phyloP scores from a whole-genome alignment of 2,113 vertebrate species.

The Mus pahari region DNA sequence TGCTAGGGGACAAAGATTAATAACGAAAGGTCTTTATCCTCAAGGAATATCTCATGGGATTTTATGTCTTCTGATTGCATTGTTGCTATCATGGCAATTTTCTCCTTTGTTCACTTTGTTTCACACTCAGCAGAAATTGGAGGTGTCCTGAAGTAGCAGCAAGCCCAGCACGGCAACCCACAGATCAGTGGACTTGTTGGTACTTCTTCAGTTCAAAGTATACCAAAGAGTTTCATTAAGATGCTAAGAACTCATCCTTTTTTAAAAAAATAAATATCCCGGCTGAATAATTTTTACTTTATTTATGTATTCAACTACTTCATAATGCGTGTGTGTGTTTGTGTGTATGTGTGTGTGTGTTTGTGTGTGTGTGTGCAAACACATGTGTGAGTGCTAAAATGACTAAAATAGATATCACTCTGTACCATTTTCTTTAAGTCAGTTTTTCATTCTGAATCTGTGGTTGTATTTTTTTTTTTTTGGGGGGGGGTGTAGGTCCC shows the following conservation, averaged over 20 bases:
- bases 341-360: background rate
- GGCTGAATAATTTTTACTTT: background rate
- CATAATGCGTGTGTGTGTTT: background rate
- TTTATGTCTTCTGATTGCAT: background rate
- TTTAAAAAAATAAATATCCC: too few relatives aligned
- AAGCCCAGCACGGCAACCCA: background rate
- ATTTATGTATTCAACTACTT: too few relatives aligned
- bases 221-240: background rate
- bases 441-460: background rate
- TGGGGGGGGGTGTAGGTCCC: background rate
- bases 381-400: too few relatives aligned
- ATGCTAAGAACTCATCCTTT: background rate
- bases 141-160: background rate
- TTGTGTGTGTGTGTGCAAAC: too few relatives aligned
- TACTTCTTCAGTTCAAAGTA: background rate
- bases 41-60: slow-evolving; percentile 1
- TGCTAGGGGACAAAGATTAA: slow-evolving; percentile 43
- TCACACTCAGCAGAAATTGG: background rate
- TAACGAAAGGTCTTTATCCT: slow-evolving; percentile 4
- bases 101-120: background rate
- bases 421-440: background rate
- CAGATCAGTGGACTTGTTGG: too few relatives aligned
- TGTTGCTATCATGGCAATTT: background rate
- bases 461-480: background rate
- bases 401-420: background rate